Conservation (phyloP, 2,113 vertebrate genomes). For the Tamias sibiricus region DNA sequence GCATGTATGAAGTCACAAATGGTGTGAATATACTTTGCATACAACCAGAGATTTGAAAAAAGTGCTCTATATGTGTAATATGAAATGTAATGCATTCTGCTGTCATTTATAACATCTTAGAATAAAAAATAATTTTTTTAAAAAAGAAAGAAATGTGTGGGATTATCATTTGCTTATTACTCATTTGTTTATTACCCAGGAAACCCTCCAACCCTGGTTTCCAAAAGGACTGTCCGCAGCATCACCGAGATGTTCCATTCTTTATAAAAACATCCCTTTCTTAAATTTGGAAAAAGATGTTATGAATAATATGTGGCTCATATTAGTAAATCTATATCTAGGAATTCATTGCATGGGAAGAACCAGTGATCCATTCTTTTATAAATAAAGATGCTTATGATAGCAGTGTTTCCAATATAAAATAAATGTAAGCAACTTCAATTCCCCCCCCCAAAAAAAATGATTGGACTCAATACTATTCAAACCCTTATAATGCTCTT, state of each 20-base stretch:
- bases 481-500: neutral
- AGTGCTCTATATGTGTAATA: no score
- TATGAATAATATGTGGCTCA: neutral
- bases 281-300: neutral
- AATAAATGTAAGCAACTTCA: neutral
- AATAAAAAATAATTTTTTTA: no score
- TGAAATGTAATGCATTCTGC: no score
- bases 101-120: no score
- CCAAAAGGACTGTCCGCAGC: neutral
- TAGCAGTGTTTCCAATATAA: neutral
- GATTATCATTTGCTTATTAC: no score
- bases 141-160: neutral
- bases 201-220: neutral
- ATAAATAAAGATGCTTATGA: conserved; percentile 17
- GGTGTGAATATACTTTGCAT: no score
- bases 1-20: no score
- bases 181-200: no score
- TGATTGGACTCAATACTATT: neutral
- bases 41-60: no score
- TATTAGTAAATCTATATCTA: neutral
- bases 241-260: neutral
- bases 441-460: neutral
- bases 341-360: neutral
- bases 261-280: neutral
- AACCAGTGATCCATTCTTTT: neutral